Evolutionary conservation across 1,140 invertebrate genomes (phyloP).

Genomic region (Cotesia vestalis): DNA sequence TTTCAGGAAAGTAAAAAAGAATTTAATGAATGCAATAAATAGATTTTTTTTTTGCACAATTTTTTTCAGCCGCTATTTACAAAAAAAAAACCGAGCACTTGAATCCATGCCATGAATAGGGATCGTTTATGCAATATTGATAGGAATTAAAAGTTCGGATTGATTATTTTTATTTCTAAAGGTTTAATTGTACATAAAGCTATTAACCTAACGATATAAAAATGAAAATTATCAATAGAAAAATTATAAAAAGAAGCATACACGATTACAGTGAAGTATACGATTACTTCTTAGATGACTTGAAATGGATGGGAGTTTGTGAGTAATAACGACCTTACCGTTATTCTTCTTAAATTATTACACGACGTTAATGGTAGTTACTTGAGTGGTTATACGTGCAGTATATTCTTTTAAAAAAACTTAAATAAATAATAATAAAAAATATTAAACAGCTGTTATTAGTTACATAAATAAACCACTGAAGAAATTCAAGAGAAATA

Average conservation of each 20-base stretch:
- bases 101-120: no score
- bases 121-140: no score
- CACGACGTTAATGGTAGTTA: slow-evolving; percentile 9
- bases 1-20: no score
- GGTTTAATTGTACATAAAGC: neutral
- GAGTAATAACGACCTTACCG: slow-evolving; percentile 20
- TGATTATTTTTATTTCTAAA: no score
- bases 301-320: slow-evolving; percentile 22
- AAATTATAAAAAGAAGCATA: neutral
- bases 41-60: no score
- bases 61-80: no score
- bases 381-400: slow-evolving; percentile 21
- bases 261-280: neutral
- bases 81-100: no score
- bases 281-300: neutral
- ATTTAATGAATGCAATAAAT: no score
- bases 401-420: slow-evolving; percentile 10
- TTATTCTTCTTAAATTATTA: slow-evolving; percentile 28
- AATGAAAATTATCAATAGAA: slow-evolving; percentile 1
- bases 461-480: slow-evolving; percentile 12
- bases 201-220: neutral
- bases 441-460: slow-evolving; percentile 11
- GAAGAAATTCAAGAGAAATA: slow-evolving; percentile 5
- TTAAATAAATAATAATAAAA: no score
- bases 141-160: no score